Evolutionary conservation across 2,888 invertebrate species (phyloP).

Genomic region (Orthosia gothica): DNA sequence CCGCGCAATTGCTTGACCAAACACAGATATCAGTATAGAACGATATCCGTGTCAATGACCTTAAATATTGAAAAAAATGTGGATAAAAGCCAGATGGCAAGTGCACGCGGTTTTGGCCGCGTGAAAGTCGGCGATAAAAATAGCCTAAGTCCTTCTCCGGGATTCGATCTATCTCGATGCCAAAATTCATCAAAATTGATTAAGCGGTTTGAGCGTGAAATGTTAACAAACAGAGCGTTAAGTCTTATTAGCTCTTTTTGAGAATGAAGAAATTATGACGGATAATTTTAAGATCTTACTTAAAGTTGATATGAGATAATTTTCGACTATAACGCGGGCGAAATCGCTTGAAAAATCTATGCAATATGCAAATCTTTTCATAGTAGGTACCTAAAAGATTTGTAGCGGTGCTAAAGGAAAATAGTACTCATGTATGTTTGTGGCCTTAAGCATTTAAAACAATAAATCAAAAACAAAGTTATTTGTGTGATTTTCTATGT

Average conservation of each 20-base stretch:
- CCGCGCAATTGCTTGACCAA: neutral
- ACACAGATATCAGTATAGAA: neutral
- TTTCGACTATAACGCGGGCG: neutral
- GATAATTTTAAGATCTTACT: too few relatives aligned
- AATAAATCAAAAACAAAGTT: conserved; percentile 35
- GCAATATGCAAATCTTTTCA: neutral
- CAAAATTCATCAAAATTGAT: too few relatives aligned
- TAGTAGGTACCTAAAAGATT: neutral
- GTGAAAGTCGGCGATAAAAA: too few relatives aligned
- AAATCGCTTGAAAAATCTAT: neutral
- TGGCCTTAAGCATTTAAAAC: conserved; percentile 28
- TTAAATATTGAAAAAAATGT: neutral
- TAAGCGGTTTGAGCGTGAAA: too few relatives aligned
- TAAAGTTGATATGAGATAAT: too few relatives aligned
- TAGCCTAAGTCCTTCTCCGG: too few relatives aligned
- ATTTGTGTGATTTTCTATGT: conserved; percentile 52
- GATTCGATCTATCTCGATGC: too few relatives aligned
- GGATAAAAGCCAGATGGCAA: too few relatives aligned
- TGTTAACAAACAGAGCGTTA: too few relatives aligned
- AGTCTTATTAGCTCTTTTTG: too few relatives aligned
- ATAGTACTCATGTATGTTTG: conserved; percentile 21
- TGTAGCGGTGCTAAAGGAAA: neutral
- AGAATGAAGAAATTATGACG: too few relatives aligned
- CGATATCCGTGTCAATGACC: neutral
- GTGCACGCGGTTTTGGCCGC: too few relatives aligned